Percentiles rank a stretch among this genome's conserved stretches.
Evolutionary conservation across 2,888 invertebrate genomes (phyloP).

Genomic region (Crematogaster levior): DNA sequence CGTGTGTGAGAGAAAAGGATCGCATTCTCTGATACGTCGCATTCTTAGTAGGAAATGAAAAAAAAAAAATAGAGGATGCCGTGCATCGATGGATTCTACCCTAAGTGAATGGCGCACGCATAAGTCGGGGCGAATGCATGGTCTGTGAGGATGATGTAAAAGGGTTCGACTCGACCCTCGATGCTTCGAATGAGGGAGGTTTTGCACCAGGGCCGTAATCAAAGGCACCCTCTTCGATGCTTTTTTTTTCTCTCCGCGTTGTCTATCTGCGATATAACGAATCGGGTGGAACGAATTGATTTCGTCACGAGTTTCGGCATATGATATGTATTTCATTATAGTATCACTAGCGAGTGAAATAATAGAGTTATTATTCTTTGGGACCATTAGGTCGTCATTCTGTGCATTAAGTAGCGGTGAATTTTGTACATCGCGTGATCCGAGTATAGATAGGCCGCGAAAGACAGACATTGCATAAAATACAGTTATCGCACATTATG

Average conservation of each 20-base stretch:
- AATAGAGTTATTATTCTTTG: neutral
- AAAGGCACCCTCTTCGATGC: conserved; percentile 13
- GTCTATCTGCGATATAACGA: conserved; percentile 19
- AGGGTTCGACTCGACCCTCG: conserved; percentile 56
- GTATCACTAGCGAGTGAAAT: neutral
- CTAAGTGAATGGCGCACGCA: conserved; percentile 55
- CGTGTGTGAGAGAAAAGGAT: neutral
- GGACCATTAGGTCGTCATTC: neutral
- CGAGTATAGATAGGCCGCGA: neutral
- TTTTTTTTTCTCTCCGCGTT: neutral
- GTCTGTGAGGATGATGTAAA: conserved; percentile 56
- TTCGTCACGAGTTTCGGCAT: neutral
- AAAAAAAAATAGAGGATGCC: conserved; percentile 45
- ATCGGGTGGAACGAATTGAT: conserved; percentile 28
- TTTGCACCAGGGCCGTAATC: conserved; percentile 50
- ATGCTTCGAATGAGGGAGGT: conserved; percentile 48
- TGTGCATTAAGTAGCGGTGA: neutral
- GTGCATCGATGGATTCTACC: conserved; percentile 50
- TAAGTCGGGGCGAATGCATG: conserved; percentile 44
- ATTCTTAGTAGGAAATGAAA: conserved; percentile 31
- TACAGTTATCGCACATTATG: conserved; percentile 18
- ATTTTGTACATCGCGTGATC: neutral
- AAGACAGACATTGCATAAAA: neutral
- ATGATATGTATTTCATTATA: neutral
- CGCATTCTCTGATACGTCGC: conserved; percentile 23